Evolutionary conservation across 2,797 vertebrate genomes (phyloP).

Genomic region (Alca torda): DNA sequence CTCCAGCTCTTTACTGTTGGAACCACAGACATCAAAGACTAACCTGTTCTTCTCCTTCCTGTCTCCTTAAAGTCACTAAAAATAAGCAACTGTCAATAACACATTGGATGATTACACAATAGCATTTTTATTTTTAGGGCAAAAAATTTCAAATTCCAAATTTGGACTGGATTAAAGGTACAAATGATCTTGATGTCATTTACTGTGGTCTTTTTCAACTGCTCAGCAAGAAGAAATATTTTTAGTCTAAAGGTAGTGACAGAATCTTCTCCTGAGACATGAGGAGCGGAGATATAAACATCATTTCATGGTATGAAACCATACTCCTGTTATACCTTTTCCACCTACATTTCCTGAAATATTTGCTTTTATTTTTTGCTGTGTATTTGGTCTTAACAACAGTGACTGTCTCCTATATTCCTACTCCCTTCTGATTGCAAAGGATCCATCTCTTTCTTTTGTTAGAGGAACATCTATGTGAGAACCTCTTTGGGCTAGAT

Average conservation of each 20-base stretch:
- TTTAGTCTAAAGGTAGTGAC: neutral
- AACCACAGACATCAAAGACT: constrained; percentile 56
- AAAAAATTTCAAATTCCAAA: constrained; percentile 28
- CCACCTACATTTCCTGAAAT: neutral
- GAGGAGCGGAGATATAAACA: neutral
- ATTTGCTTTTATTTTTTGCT: neutral
- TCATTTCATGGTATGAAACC: neutral
- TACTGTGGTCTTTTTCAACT: constrained; percentile 16
- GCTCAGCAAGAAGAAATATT: constrained; percentile 11
- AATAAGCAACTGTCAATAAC: constrained; percentile 71
- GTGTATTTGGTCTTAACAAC: neutral
- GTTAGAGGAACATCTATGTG: neutral
- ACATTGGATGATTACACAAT: constrained; percentile 12
- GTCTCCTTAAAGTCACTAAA: constrained; percentile 65
- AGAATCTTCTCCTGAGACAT: neutral
- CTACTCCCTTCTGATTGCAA: neutral
- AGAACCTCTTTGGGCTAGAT: neutral
- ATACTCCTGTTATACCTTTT: neutral
- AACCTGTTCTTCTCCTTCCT: constrained; percentile 35
- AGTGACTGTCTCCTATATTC: neutral
- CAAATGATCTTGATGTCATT: neutral
- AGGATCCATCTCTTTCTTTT: neutral
- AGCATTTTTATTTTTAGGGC: constrained; percentile 45
- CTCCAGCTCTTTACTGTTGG: constrained; percentile 7
- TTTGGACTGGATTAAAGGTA: constrained; percentile 65